Percentiles rank a stretch among this genome's conserved stretches.
Conservation (phyloP, 2,113 vertebrate species). For the Lipotes vexillifer region DNA sequence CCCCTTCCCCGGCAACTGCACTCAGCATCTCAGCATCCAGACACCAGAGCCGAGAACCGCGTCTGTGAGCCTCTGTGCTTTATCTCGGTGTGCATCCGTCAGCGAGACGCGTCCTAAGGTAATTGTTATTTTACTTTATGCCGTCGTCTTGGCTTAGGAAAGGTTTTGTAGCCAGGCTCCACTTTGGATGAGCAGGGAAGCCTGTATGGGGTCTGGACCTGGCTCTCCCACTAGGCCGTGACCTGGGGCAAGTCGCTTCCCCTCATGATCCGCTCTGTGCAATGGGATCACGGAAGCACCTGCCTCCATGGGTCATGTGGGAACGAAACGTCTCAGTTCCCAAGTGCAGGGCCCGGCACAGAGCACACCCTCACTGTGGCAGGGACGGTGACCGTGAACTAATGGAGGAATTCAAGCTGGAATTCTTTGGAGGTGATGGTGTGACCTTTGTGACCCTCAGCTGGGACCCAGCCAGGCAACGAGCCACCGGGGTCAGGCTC, state of each 20-base stretch:
- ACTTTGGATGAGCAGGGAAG: too few species aligned
- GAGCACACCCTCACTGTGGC: fast-evolving
- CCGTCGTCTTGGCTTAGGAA: neutral
- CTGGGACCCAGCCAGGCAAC: fast-evolving
- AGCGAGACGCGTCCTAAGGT: neutral
- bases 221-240: neutral
- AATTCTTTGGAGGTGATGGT: neutral
- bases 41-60: fast-evolving
- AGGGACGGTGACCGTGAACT: fast-evolving
- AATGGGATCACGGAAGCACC: neutral
- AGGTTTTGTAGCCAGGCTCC: neutral
- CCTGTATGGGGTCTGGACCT: neutral
- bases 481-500: neutral
- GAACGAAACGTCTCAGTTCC: fast-evolving
- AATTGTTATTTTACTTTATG: neutral
- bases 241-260: neutral
- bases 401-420: neutral
- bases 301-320: fast-evolving
- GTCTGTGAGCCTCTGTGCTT: neutral
- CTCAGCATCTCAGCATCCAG: neutral
- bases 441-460: neutral
- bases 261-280: neutral
- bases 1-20: neutral
- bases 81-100: neutral
- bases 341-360: neutral